Evolutionary conservation across 2,888 invertebrate genomes (phyloP).

Genomic region (Dastarcus helophoroides): DNA sequence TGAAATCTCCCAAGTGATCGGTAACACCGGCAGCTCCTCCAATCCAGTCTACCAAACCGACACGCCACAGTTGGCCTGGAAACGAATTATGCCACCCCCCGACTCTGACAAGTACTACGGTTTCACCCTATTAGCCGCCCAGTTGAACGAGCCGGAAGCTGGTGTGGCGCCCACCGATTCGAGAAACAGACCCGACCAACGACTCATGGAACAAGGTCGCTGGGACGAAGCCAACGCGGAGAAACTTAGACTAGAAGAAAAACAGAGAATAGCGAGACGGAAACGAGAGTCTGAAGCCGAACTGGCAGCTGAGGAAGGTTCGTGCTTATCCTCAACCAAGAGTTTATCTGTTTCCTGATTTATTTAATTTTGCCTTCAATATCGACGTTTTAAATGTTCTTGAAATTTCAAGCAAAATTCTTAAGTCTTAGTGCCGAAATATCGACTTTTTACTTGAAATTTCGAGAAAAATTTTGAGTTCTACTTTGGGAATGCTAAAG

Average conservation of each 20-base stretch:
- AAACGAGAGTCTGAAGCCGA: conserved; percentile 72
- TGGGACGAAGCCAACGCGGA: conserved; percentile 88
- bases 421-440: too few relatives aligned
- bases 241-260: conserved; percentile 84
- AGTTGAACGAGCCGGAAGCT: conserved; percentile 89
- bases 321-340: conserved; percentile 6
- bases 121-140: conserved; percentile 90
- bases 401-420: too few relatives aligned
- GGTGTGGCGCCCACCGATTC: conserved; percentile 92
- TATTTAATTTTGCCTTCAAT: too few relatives aligned
- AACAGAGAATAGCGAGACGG: conserved; percentile 75
- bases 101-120: conserved; percentile 74
- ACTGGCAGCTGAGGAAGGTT: conserved; percentile 48
- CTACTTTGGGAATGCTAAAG: too few relatives aligned
- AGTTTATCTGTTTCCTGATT: too few relatives aligned
- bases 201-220: conserved; percentile 89
- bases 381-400: too few relatives aligned
- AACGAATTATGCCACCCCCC: conserved; percentile 59
- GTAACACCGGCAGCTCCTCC: conserved; percentile 50
- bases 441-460: too few relatives aligned
- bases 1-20: conserved; percentile 82
- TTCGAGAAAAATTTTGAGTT: too few relatives aligned
- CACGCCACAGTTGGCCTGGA: conserved; percentile 77
- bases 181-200: conserved; percentile 80
- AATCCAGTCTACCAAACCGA: conserved; percentile 91